Conservation (phyloP, 2,113 vertebrate species). For the Hyperopisus bebe region DNA sequence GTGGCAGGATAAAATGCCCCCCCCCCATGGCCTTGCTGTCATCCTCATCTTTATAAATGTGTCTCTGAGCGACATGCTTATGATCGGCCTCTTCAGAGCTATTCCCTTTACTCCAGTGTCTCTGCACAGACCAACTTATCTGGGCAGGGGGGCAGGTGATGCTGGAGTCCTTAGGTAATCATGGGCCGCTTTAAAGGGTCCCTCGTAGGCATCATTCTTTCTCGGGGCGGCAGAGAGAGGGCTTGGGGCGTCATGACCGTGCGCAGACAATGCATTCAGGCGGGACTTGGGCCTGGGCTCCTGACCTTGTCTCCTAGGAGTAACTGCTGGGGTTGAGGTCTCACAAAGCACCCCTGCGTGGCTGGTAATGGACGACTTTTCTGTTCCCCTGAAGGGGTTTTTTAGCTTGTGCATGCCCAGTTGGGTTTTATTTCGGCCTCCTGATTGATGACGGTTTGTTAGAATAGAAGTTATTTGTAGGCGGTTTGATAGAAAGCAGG, state of each 20-base stretch:
- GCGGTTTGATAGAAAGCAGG: neutral
- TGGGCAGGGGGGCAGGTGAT: neutral
- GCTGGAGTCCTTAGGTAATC: neutral
- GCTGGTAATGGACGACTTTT: neutral
- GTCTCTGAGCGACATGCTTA: neutral
- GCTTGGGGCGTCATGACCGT: neutral
- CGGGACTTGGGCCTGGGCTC: neutral
- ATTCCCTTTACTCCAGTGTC: neutral
- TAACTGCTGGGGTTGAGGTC: neutral
- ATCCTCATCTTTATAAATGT: conserved; percentile 2
- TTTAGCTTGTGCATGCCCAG: neutral
- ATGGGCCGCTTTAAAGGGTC: neutral
- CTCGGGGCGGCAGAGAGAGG: neutral
- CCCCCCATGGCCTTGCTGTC: neutral
- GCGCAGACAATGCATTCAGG: neutral
- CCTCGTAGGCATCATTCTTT: neutral
- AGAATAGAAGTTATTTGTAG: neutral
- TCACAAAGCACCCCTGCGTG: neutral
- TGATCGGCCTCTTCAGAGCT: neutral
- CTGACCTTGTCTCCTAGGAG: neutral
- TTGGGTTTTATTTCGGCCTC: neutral
- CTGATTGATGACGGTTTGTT: neutral
- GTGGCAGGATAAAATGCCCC: neutral
- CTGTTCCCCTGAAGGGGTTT: neutral
- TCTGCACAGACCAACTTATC: neutral